Evolutionary conservation across 2,797 vertebrate species (phyloP), one percentile per base, ranked within the genome.

Genomic region (Ctenochaetus hawaiiensis): DNA sequence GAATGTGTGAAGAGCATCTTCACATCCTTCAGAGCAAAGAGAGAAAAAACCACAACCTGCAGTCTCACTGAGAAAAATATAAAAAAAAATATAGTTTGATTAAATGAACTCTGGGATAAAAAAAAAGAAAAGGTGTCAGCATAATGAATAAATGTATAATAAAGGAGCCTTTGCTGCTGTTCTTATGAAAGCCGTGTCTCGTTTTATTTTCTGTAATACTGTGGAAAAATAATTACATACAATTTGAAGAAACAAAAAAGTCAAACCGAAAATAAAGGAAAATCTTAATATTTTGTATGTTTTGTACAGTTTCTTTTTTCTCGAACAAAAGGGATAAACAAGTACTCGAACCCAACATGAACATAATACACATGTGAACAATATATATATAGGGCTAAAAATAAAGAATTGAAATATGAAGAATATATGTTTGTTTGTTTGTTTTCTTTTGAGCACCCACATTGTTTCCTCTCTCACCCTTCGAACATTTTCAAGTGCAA

Each of bases 151-250:
- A 53, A 22, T 37, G 4, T 6, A 43, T 44, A 77, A 69, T 44
- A 48, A 80, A 75, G 8, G 49, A 65, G 45, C 4, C 47, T 37
- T 44, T 16, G 14, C 56, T 20, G 39, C 70, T 43, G 58, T 78
- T 92, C 59, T 80, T 95, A 94, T 92, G 91, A 95, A 96, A 95
- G 87, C 84, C n/a, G 90, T 92, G 92, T 93, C 85, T 79, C 93
- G 85, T 91, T 95, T 95, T 91, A 93, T 94, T 94, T 74, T 90
- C 80, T 90, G 80, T 90, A 81, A 91, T 91, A 94, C 86, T 90
- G 93, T 96, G 95, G 91, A 95, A 95, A 96, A 95, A 95, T 95
- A 96, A 94, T 92, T 90, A 95, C 92, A 92, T 93, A 93, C 88
- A 91, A 90, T 94, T 89, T 92, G 74, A 90, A 87, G 80, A 72